Evolutionary conservation across 2,797 vertebrate species (phyloP).

Genomic region (Chiroxiphia lanceolata): DNA sequence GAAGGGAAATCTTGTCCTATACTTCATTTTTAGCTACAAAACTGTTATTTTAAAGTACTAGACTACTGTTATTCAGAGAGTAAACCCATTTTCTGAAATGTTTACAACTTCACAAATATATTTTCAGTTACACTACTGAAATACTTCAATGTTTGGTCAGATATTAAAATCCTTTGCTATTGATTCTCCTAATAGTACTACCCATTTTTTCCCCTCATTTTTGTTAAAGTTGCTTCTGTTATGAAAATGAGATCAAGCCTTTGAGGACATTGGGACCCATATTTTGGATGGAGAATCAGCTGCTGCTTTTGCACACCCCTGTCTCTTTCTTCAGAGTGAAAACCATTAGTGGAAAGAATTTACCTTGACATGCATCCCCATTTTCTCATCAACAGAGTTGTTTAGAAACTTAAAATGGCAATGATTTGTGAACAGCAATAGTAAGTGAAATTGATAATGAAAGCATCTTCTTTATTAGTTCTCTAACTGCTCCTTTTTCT

Average conservation of each 20-base stretch:
- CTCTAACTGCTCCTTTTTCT: background rate
- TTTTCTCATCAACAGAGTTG: background rate
- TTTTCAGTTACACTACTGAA: background rate
- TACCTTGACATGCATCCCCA: background rate
- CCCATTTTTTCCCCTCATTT: rapidly evolving
- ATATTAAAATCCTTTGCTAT: background rate
- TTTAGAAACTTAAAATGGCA: background rate
- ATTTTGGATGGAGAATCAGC: background rate
- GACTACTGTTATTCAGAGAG: background rate
- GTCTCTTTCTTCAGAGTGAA: background rate
- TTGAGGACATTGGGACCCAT: background rate
- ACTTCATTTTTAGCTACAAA: background rate
- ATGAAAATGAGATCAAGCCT: background rate
- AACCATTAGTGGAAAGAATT: background rate
- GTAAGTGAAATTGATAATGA: background rate
- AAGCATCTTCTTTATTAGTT: background rate
- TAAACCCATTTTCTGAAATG: background rate
- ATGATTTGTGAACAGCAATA: background rate
- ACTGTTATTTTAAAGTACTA: background rate
- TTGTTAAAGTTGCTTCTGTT: background rate
- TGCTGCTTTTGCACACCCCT: background rate
- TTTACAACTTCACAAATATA: background rate
- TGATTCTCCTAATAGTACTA: background rate
- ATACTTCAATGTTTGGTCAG: background rate
- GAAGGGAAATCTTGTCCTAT: background rate